A percentile compares a stretch with the other conserved stretches of the same genome.
phyloP scores from a whole-genome alignment of 2,113 vertebrate genomes.

The Hyperoodon ampullatus region DNA sequence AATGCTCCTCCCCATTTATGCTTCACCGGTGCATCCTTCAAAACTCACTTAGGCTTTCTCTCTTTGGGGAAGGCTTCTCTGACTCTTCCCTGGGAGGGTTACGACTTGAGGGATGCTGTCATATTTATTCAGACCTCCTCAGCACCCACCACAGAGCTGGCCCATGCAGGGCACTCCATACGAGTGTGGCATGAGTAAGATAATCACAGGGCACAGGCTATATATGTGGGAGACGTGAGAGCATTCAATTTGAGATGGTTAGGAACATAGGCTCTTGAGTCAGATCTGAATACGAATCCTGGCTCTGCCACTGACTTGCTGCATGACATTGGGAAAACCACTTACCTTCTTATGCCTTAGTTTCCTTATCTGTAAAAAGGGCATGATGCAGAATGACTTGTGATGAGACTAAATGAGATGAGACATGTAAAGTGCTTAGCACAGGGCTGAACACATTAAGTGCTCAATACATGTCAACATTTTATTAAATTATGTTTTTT shows the following conservation, averaged over 20 bases:
- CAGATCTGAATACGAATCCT: constrained; percentile 1
- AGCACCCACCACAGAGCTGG: neutral
- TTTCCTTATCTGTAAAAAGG: neutral
- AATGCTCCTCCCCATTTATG: neutral
- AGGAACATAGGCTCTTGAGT: neutral
- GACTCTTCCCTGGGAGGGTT: neutral
- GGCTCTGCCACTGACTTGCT: neutral
- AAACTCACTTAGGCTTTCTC: neutral
- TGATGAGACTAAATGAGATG: neutral
- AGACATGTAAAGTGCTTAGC: neutral
- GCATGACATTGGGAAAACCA: neutral
- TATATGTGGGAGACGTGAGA: neutral
- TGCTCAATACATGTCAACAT: neutral
- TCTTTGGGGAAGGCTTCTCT: neutral
- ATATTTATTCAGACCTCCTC: neutral
- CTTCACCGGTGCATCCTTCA: neutral
- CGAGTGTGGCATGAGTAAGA: neutral
- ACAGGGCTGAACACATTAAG: neutral
- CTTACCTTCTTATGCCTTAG: neutral
- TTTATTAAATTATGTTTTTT: constrained; percentile 8
- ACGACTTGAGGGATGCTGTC: neutral
- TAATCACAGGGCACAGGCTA: neutral
- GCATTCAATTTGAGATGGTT: neutral
- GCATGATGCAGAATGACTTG: neutral
- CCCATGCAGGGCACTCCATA: neutral